A percentile compares a stretch with the other conserved stretches of the same genome.
Conservation (phyloP, 2,113 vertebrate genomes). For the Ginglymostoma cirratum region DNA sequence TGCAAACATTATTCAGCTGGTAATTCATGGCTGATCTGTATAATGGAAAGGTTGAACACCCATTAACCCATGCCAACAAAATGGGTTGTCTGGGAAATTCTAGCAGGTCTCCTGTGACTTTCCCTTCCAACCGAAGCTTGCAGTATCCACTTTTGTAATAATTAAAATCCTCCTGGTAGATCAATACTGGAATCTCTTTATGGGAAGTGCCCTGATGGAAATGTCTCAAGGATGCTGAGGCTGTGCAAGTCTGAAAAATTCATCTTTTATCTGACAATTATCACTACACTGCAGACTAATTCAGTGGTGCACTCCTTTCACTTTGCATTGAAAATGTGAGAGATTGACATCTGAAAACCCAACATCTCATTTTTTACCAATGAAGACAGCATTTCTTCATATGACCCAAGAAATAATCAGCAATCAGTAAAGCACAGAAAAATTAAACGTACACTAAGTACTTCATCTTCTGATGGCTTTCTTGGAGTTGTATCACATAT, state of each 20-base stretch:
- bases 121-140: constrained; percentile 71
- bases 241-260: constrained; percentile 73
- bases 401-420: constrained; percentile 71
- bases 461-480: constrained; percentile 92
- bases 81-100: constrained; percentile 82
- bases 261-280: constrained; percentile 86
- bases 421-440: constrained; percentile 77
- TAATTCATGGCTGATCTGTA: constrained; percentile 99
- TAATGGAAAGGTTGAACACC: constrained; percentile 99
- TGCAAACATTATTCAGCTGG: constrained; percentile 99
- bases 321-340: constrained; percentile 71
- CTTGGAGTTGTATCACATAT: constrained; percentile 71
- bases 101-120: constrained; percentile 75
- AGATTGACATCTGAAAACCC: constrained; percentile 78
- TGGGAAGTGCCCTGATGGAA: constrained; percentile 77
- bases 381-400: constrained; percentile 74
- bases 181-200: constrained; percentile 86
- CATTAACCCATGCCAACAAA: constrained; percentile 99
- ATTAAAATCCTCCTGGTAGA: constrained; percentile 86
- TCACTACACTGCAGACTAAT: constrained; percentile 77
- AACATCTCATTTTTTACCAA: constrained; percentile 79
- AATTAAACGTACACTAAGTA: constrained; percentile 78
- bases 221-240: constrained; percentile 73
- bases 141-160: constrained; percentile 84
- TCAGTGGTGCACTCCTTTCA: constrained; percentile 68